phyloP scores from a whole-genome alignment of 2,888 invertebrate species.

The Morpho helenor region DNA sequence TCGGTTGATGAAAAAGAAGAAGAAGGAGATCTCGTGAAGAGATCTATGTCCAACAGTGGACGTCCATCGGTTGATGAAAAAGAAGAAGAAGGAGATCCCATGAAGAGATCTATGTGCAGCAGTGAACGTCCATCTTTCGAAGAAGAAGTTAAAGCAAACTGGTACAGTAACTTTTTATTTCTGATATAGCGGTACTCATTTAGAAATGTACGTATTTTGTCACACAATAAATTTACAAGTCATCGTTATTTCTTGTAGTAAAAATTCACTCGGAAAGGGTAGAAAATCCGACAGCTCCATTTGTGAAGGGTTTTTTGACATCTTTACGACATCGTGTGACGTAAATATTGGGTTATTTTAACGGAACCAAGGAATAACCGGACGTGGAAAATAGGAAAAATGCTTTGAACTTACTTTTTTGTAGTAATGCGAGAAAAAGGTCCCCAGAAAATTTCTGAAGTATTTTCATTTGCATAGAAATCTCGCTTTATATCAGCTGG shows the following conservation, averaged over 20 bases:
- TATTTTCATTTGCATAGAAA: constrained; percentile 2
- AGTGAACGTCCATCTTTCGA: no score
- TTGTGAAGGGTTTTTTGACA: background rate
- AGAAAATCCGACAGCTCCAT: constrained; percentile 2
- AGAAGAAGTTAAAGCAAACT: no score
- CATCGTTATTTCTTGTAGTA: background rate
- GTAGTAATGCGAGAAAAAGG: background rate
- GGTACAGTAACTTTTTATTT: no score
- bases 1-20: no score
- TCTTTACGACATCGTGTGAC: constrained; percentile 18
- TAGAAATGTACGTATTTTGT: no score
- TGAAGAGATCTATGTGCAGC: no score
- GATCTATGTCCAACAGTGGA: no score
- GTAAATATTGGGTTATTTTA: constrained; percentile 8
- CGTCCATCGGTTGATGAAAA: no score
- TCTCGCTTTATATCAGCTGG: no score
- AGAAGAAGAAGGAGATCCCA: no score
- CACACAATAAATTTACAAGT: background rate
- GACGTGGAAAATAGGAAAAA: constrained; percentile 5
- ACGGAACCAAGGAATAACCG: constrained; percentile 7
- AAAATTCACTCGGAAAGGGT: background rate
- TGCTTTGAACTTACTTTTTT: constrained; percentile 2
- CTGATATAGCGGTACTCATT: no score
- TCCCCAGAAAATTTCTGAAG: background rate
- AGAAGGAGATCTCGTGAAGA: no score